Evolutionary conservation across 1,140 invertebrate species (phyloP), one percentile per base, ranked within the genome.

Genomic region (Tetragonula clypearis): DNA sequence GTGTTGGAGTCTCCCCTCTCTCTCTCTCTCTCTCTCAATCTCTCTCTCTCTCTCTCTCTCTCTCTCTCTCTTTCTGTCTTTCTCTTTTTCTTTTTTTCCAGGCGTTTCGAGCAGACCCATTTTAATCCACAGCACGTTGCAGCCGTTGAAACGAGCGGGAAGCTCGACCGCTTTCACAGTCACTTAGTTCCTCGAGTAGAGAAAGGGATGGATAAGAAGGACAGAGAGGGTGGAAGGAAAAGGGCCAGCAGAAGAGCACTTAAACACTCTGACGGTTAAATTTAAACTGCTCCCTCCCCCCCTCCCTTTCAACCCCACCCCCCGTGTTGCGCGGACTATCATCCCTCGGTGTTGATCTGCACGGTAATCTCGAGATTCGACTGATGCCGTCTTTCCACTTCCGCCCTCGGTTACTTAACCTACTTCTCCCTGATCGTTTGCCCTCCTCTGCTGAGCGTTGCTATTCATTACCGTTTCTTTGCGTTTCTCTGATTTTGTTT

Each of bases 241-340:
- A 81, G 79, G 79, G 84, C 84, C 69, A 83, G 53, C 74, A 74
- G 74, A 84, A 86, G 89, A 88, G 88, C 88, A 90, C 84, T 92
- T 91, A 88, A 92, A 81, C 90, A 86, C 79, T 88, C 86, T 87
- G 90, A 92, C 88, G 91, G 90, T 92, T 91, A 92, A 91, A 92
- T 91, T 91, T 91, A 90, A 91, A 89, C 89, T 90, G 88, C 68
- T 41, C 41, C 41, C 41, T 41, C 41, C 41, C 41, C 41, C 0
- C 41, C 41, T 8, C 6, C 41, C 41, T 30, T 30, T 30, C n/a
- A n/a, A n/a, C n/a, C 2, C 41, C 41, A 41, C 41, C 41, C 6
- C 82, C 72, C 71, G 82, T 79, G 83, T 82, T 79, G 81, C 76
- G 73, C 74, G 66, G 69, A 58, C 88, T 84, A 86, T 89, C 85